Conservation (phyloP, 2,888 invertebrate species). For the Drosophila algonquin region DNA sequence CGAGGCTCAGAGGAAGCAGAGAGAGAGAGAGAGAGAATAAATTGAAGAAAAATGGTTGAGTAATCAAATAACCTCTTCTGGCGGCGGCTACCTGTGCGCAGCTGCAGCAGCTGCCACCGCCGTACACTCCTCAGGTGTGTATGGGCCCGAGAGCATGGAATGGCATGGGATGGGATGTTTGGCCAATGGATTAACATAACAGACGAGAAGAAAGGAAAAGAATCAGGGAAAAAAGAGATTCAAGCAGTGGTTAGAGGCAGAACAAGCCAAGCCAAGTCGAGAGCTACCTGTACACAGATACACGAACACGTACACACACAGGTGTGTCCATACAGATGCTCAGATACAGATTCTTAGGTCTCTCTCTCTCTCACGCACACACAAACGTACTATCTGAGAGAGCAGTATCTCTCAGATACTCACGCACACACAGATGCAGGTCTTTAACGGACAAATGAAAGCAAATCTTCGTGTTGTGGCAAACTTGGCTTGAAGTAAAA, state of each 20-base stretch:
- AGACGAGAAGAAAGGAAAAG: slow-evolving; percentile 36
- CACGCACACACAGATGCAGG: slow-evolving; percentile 19
- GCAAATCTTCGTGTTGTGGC: slow-evolving; percentile 70
- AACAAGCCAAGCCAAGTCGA: slow-evolving; percentile 56
- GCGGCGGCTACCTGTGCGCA: slow-evolving; percentile 45
- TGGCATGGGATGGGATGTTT: slow-evolving; percentile 46
- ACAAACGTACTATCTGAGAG: neutral
- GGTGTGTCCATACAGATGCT: neutral
- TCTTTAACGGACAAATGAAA: slow-evolving; percentile 77
- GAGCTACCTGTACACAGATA: slow-evolving; percentile 56
- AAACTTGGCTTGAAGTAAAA: slow-evolving; percentile 62
- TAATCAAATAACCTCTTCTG: slow-evolving; percentile 77
- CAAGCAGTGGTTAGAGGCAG: neutral
- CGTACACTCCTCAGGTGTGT: slow-evolving; percentile 40
- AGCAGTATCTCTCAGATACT: slow-evolving; percentile 25
- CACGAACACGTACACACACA: slow-evolving; percentile 6
- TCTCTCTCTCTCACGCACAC: neutral
- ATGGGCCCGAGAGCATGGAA: slow-evolving; percentile 18
- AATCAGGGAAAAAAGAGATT: slow-evolving; percentile 2
- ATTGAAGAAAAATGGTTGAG: slow-evolving; percentile 66
- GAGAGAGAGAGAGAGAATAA: slow-evolving; percentile 11
- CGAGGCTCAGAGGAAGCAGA: slow-evolving; percentile 40
- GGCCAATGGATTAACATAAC: slow-evolving; percentile 70
- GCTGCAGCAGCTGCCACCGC: slow-evolving; percentile 75
- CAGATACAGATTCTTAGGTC: slow-evolving; percentile 19